phyloP scores from a whole-genome alignment of 2,797 vertebrate species.

The Sebastes dallii region DNA sequence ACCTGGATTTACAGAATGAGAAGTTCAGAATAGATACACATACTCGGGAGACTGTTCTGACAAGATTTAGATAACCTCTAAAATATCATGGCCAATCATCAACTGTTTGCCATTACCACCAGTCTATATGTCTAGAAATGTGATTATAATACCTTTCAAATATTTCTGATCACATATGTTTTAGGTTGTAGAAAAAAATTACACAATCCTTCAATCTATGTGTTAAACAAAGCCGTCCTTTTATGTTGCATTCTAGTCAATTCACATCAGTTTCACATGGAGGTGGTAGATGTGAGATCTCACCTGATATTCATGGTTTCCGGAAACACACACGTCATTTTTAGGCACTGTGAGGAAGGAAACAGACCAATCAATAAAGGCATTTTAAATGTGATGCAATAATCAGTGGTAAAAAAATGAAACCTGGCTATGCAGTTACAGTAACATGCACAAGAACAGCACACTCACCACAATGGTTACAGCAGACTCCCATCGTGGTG shows the following conservation, averaged over 20 bases:
- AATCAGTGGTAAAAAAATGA: background rate
- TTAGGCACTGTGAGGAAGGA: constrained; percentile 48
- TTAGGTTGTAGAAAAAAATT: background rate
- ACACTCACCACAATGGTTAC: constrained; percentile 75
- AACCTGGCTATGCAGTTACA: background rate
- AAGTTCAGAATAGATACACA: background rate
- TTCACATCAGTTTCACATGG: background rate
- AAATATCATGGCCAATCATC: background rate
- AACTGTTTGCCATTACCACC: background rate
- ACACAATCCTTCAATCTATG: background rate
- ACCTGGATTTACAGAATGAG: constrained; percentile 69
- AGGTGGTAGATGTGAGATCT: constrained; percentile 19
- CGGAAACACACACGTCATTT: constrained; percentile 63
- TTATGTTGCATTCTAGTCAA: background rate
- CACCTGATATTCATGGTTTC: constrained; percentile 73
- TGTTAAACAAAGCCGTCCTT: background rate
- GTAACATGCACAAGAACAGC: background rate
- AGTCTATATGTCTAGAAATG: background rate
- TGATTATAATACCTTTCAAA: background rate
- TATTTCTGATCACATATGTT: background rate
- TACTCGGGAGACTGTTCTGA: background rate
- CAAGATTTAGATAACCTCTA: background rate
- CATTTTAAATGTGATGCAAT: background rate
- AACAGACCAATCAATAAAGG: background rate
- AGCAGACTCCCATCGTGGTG: constrained; percentile 65